These are phyloP conservation scores for Rhopalosiphum nymphaeae DNA, from an alignment of 2,888 invertebrate genomes.

Conservation along the genomic window DNA sequence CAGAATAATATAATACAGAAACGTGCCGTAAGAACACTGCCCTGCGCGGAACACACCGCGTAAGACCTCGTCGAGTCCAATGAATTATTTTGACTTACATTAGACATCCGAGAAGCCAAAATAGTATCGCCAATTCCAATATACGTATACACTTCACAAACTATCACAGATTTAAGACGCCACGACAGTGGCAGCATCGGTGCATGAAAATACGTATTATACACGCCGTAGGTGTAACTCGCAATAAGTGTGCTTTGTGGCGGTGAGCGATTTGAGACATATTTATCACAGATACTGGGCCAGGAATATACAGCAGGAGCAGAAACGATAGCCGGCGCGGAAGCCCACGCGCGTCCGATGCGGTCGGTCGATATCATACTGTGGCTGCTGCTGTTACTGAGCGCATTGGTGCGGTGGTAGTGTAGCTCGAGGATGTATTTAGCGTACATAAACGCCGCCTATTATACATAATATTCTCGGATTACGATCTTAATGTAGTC, in stretches of 20 bases:
- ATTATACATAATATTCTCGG: constrained; percentile 19
- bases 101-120: background rate
- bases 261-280: background rate
- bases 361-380: constrained; percentile 38
- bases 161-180: no score
- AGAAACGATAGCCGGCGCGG: background rate
- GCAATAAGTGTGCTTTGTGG: no score
- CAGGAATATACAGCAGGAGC: background rate
- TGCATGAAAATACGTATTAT: no score
- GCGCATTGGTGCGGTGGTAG: background rate
- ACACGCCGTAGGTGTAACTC: no score
- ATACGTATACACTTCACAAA: background rate
- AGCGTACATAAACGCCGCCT: background rate
- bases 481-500: constrained; percentile 58
- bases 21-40: background rate
- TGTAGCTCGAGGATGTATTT: constrained; percentile 39
- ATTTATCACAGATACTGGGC: background rate
- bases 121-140: background rate
- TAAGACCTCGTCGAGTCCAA: background rate
- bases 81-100: background rate
- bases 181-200: no score
- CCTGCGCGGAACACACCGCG: background rate
- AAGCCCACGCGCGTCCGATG: constrained; percentile 48
- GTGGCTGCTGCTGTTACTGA: background rate
- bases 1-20: background rate